A percentile compares a stretch with the other conserved stretches of the same genome.
Evolutionary conservation across 1,140 invertebrate genomes (phyloP).

Genomic region (Metaphire vulgaris): DNA sequence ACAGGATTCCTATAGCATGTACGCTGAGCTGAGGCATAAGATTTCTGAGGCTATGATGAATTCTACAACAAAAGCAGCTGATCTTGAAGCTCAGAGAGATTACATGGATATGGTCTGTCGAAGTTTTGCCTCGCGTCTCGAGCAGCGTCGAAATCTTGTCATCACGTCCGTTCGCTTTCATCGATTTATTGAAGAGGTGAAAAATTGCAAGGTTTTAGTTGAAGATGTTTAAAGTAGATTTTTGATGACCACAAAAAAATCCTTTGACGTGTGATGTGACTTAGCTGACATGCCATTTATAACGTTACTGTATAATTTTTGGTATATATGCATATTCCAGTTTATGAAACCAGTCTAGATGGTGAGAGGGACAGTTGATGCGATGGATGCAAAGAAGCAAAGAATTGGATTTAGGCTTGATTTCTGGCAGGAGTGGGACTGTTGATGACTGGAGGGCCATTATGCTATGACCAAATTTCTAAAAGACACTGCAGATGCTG

Average conservation of each 20-base stretch:
- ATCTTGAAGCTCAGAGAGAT: constrained; percentile 49
- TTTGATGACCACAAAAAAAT: too few species aligned
- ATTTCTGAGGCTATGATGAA: constrained; percentile 56
- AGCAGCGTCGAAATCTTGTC: constrained; percentile 66
- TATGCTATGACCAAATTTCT: too few species aligned
- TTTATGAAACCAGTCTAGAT: too few species aligned
- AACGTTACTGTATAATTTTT: constrained; percentile 1
- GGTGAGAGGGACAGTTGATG: too few species aligned
- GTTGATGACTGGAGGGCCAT: too few species aligned
- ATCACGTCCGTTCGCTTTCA: constrained; percentile 71
- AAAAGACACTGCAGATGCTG: too few species aligned
- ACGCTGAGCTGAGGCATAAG: constrained; percentile 67
- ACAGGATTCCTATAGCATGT: constrained; percentile 55
- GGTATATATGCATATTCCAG: too few species aligned
- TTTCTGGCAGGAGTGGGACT: too few species aligned
- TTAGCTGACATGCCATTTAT: neutral
- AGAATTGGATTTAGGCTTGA: too few species aligned
- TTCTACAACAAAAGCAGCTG: constrained; percentile 57
- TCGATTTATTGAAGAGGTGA: constrained; percentile 65
- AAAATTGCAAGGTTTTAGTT: too few species aligned
- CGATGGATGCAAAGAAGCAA: too few species aligned
- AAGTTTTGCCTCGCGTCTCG: constrained; percentile 68
- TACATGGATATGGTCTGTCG: constrained; percentile 72
- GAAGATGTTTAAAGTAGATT: too few species aligned
- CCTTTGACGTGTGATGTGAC: constrained; percentile 1